Percentiles rank a stretch among this genome's conserved stretches.
Evolutionary conservation across 2,888 invertebrate genomes (phyloP).

Genomic region (Parochlus steinenii): DNA sequence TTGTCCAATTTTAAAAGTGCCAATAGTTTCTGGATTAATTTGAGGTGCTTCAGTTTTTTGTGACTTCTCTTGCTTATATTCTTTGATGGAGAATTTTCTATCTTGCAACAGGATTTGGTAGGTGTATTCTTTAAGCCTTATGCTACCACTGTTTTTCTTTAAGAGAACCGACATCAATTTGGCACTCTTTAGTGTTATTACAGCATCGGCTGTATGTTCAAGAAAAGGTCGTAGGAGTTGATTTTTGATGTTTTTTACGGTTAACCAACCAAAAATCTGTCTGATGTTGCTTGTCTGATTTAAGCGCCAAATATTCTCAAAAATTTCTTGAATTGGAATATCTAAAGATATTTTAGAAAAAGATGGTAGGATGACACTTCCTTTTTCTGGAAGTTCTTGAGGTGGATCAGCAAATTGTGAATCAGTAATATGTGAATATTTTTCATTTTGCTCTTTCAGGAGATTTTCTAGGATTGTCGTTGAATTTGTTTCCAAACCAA

Average conservation of each 20-base stretch:
- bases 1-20: conserved; percentile 6
- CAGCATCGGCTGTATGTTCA: not conserved
- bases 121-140: not conserved
- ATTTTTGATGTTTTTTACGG: not conserved
- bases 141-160: not conserved
- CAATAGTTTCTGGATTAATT: not conserved
- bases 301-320: not conserved
- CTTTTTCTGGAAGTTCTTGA: not conserved
- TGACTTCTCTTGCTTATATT: not conserved
- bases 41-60: not conserved
- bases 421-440: not conserved
- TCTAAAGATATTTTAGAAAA: not conserved
- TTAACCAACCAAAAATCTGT: conserved; percentile 1
- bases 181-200: not conserved
- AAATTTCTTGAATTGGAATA: not conserved
- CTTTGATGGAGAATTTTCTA: not conserved
- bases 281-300: conserved; percentile 1
- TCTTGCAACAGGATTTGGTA: not conserved
- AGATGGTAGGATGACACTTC: not conserved
- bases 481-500: not conserved
- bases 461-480: not conserved
- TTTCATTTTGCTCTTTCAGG: not conserved
- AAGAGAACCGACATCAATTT: not conserved
- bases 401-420: too few species aligned
- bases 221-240: not conserved